These are phyloP conservation scores for Gnathonemus echidnorhynchus DNA, from an alignment of 2,113 vertebrate species.

Conservation along the genomic window DNA sequence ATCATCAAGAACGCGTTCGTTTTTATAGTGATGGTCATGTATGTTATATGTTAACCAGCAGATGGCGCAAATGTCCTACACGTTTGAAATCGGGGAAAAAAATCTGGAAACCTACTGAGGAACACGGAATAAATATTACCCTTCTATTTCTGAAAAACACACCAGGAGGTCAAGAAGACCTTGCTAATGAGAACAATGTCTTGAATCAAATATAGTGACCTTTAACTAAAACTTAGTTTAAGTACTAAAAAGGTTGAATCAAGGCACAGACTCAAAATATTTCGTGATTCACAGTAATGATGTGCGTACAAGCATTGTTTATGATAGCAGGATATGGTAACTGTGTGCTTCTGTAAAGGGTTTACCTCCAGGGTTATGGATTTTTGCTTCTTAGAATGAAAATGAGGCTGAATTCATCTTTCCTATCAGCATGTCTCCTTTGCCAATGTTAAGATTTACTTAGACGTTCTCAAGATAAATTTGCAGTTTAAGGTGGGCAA, in stretches of 20 bases:
- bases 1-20: not conserved
- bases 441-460: not conserved
- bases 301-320: not conserved
- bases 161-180: not conserved
- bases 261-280: not conserved
- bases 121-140: not conserved
- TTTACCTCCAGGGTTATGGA: not conserved
- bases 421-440: not conserved
- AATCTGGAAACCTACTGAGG: not conserved
- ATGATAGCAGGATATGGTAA: not conserved
- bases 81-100: not conserved
- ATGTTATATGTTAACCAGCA: not conserved
- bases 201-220: not conserved
- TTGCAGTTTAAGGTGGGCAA: not conserved
- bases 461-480: not conserved
- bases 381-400: not conserved
- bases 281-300: not conserved
- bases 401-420: not conserved
- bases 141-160: conserved; percentile 1
- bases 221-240: not conserved
- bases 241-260: not conserved
- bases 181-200: not conserved
- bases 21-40: not conserved
- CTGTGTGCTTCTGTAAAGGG: not conserved
- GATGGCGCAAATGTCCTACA: not conserved